Base-by-base conservation (phyloP, 2,113 vertebrate species). In the Pterocles orientalis region DNA sequence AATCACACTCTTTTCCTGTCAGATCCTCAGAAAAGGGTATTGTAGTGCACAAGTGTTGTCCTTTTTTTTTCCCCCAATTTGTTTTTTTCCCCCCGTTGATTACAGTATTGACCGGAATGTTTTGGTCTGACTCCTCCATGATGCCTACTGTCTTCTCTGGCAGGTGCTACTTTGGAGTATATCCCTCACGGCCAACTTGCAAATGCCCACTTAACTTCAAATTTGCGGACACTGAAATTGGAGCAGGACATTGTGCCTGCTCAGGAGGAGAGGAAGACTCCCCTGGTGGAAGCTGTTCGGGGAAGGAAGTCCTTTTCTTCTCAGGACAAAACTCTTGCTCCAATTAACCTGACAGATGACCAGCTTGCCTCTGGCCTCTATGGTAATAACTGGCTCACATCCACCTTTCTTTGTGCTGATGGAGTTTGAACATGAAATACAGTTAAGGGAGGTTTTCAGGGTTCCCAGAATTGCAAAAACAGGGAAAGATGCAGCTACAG, bases 351-450 rank as follows among this genome's bases (percentile, higher is more conserved):
- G 21, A 99, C 98, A 90, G 98, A 98, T 97, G 98, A 98, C 94
- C 98, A 99, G 95, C 98, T 99, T 97, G 98, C 98, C 11, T 98
- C 98, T 77, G 98, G 98, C 33, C 98, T 99, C 25, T 98, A 98
- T 70, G 99, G 99, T 99, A 98, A 97, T 86, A 45, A 64, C 47
- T 88, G 77, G 7, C 31, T 86, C 4, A 25, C 56, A 21, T 47
- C 81, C 33, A n/a, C 19, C 20, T 94, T 91, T 91, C n/a, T 14
- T 94, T 4, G 0, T 69, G 9, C 39, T 57, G 41, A 18, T 85
- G 54, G 73, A 83, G 51, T 89, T 64, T 75, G 69, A 86, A 36
- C 82, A 48, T n/a, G 48, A 76, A 81, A 64, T 50, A 33, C 34
- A 57, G 18, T 78, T 78, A 34, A 47, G 85, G 19, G 41, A 50